phyloP scores from a whole-genome alignment of 2,797 vertebrate species.

The Eutrigla gurnardus region DNA sequence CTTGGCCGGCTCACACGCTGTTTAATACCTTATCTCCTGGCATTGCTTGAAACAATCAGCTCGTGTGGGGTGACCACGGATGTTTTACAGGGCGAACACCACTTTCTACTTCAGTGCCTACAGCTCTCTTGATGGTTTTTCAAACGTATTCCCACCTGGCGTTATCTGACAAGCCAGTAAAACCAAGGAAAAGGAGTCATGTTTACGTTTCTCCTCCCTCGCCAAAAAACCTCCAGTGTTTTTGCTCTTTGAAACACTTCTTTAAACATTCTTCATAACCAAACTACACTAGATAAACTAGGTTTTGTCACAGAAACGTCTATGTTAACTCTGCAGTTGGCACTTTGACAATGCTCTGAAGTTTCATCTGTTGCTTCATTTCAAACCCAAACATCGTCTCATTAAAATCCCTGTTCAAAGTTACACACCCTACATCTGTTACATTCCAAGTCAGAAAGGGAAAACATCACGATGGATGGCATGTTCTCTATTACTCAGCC shows the following conservation, averaged over 20 bases:
- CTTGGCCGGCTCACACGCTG: constrained; percentile 24
- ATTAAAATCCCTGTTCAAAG: constrained; percentile 48
- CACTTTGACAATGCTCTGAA: constrained; percentile 1
- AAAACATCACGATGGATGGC: not conserved
- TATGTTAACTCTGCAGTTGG: not conserved
- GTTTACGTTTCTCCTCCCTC: not conserved
- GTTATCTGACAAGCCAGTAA: constrained; percentile 13
- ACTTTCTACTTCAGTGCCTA: constrained; percentile 9
- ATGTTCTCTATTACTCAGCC: constrained; percentile 25
- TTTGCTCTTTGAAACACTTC: not conserved
- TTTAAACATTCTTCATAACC: constrained; percentile 1
- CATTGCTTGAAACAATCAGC: constrained; percentile 23
- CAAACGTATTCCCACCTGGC: not conserved
- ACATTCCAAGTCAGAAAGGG: constrained; percentile 8
- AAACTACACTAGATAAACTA: not conserved
- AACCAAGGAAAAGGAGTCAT: not conserved
- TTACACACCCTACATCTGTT: constrained; percentile 31
- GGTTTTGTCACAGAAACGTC: constrained; percentile 3
- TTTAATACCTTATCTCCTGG: constrained; percentile 37
- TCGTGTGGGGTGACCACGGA: constrained; percentile 1
- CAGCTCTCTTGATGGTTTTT: not conserved
- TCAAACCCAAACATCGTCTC: constrained; percentile 33
- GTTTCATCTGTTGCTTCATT: constrained; percentile 21
- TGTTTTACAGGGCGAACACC: constrained; percentile 22
- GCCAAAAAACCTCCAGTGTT: not conserved